Evolutionary conservation across 2,113 vertebrate genomes (phyloP).

Genomic region (Barnardius zonarius): DNA sequence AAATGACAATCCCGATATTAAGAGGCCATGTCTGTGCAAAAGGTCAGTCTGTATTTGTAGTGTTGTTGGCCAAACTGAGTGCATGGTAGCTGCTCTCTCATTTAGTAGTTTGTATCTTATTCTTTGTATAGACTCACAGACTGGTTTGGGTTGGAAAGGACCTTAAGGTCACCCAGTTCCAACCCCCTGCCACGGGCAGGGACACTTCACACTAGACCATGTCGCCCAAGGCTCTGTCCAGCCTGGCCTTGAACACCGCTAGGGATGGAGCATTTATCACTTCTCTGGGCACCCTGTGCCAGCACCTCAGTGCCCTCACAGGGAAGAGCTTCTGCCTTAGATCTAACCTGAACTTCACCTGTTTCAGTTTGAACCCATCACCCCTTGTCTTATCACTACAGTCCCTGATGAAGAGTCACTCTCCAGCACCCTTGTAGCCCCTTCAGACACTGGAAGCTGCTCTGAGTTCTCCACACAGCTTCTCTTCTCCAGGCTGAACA

Average conservation of each 20-base stretch:
- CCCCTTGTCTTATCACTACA: neutral
- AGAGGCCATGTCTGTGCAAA: neutral
- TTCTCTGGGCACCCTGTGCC: neutral
- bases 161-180: neutral
- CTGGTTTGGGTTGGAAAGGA: neutral
- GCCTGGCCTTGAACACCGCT: neutral
- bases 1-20: neutral
- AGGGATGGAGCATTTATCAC: neutral
- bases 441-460: neutral
- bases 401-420: neutral
- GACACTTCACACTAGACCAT: neutral
- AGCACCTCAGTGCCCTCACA: neutral
- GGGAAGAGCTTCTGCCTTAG: neutral
- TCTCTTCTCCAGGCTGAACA: neutral
- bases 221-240: neutral
- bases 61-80: neutral
- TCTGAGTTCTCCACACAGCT: neutral
- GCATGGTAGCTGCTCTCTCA: neutral
- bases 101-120: neutral
- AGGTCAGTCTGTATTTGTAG: neutral
- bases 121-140: neutral
- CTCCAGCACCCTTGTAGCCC: neutral
- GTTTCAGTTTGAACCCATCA: neutral
- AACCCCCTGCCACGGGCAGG: neutral
- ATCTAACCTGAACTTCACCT: neutral